Percentiles rank a stretch among this genome's conserved stretches.
Conservation (phyloP, 2,888 invertebrate species). For the Oligia fasciuncula region DNA sequence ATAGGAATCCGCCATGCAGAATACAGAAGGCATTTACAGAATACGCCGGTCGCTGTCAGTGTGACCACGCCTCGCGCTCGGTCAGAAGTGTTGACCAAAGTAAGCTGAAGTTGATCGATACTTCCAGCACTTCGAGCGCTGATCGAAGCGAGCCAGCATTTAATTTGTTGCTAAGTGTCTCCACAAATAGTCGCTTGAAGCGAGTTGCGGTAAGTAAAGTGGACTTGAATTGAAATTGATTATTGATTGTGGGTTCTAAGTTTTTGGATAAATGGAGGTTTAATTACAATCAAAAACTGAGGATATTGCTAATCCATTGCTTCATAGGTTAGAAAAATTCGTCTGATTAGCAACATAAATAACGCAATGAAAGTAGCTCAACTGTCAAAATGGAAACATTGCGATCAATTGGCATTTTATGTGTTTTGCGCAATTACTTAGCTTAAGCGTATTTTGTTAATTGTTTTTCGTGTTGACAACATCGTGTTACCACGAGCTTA, state of each 20-base stretch:
- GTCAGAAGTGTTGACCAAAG: conserved; percentile 53
- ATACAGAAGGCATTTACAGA: too few species aligned
- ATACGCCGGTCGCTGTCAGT: conserved; percentile 20
- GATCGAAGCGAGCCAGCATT: conserved; percentile 44
- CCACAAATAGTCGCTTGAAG: conserved; percentile 31
- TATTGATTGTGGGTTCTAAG: conserved; percentile 7
- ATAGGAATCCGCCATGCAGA: too few species aligned
- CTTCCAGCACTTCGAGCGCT: conserved; percentile 27
- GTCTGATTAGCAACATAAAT: too few species aligned
- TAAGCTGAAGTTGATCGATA: conserved; percentile 45
- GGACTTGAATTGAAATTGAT: conserved; percentile 17
- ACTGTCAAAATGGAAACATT: too few species aligned
- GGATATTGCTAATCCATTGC: too few species aligned
- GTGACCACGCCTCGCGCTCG: conserved; percentile 16
- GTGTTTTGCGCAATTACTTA: too few species aligned
- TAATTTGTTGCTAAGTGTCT: conserved; percentile 55
- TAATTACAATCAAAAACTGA: neutral
- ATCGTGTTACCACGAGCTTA: too few species aligned
- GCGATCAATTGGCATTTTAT: too few species aligned
- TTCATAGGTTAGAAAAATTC: too few species aligned
- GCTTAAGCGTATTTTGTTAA: too few species aligned
- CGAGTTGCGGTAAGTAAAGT: neutral
- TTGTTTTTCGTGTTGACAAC: too few species aligned
- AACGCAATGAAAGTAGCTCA: too few species aligned
- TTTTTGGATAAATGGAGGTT: neutral